Base-by-base conservation (phyloP, 2,113 vertebrate genomes). In the Epinephelus lanceolatus region DNA sequence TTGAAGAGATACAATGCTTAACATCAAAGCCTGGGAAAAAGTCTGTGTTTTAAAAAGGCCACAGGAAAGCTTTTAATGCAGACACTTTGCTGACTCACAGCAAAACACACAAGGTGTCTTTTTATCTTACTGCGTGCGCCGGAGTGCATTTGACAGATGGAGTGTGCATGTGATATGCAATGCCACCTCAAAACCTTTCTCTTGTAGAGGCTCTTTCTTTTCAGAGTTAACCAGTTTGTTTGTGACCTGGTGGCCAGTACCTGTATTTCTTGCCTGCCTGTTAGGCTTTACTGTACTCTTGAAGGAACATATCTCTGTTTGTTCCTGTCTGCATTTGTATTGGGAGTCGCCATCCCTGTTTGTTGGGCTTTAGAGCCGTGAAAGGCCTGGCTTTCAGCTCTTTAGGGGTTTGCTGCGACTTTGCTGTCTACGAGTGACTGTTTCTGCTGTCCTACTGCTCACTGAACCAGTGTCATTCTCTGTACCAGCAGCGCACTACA, bases 11-110 rank as follows among this genome's bases (percentile, higher is more conserved):
- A 83, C 73, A 84, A 73, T 67, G 49, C 71, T 72, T 47, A 66
- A 81, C 89, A 89, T 94, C 87, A 92, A 89, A 92, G 90, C 60
- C 53, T 57, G 14, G 80, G 73, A 42, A 63, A 67, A 80, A 91
- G 47, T 78, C 76, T 78, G 63, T 87, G 77, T 81, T 89, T 84
- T 87, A 68, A 80, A 85, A 83, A 89, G 78, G 76, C 84, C 61
- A 76, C 60, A 70, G 80, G 63, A 92, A 88, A 92, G 71, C 88
- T 83, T 78, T 88, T 88, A 89, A 90, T 88, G 73, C 85, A 71
- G 85, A 86, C 74, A 72, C 77, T 86, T 86, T 88, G 80, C 81
- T 90, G 87, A 91, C 88, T 88, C 71, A n/a, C 76, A 78, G 82
- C 66, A 70, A 90, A 90, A 80, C 65, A 86, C 84, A 83, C 62